phyloP scores from a whole-genome alignment of 1,140 invertebrate species.

The Andrena cerasifolii region DNA sequence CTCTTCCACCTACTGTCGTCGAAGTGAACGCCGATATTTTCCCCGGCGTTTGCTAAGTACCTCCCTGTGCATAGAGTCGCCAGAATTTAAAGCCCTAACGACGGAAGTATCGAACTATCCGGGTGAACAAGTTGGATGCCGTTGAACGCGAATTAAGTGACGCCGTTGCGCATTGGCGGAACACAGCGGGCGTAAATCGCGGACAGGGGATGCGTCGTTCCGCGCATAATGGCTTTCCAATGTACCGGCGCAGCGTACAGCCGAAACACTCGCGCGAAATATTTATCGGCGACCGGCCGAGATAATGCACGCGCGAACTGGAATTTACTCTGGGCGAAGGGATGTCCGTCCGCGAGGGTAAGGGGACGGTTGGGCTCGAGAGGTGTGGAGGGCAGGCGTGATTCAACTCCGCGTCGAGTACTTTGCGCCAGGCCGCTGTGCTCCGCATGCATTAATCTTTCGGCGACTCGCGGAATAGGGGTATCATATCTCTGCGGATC shows the following conservation, averaged over 20 bases:
- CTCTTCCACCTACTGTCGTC: too few species aligned
- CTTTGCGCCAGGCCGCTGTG: neutral
- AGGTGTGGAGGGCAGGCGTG: neutral
- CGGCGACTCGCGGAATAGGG: neutral
- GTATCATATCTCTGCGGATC: neutral
- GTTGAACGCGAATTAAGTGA: constrained; percentile 44
- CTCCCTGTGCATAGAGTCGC: neutral
- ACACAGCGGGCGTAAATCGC: constrained; percentile 49
- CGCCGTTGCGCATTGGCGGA: constrained; percentile 21
- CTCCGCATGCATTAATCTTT: constrained; percentile 3
- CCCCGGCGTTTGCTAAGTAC: neutral
- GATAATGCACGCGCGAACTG: constrained; percentile 68
- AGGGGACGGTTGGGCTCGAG: neutral
- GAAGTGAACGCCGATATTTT: neutral
- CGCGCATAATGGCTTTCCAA: constrained; percentile 78
- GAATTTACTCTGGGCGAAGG: constrained; percentile 58
- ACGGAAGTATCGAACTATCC: constrained; percentile 11
- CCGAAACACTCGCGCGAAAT: constrained; percentile 55
- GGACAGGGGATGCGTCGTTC: constrained; percentile 37
- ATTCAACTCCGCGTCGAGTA: neutral
- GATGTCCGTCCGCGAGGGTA: neutral
- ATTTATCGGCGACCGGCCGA: constrained; percentile 60
- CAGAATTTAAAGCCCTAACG: neutral
- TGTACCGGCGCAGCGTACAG: constrained; percentile 67
- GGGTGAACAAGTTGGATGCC: constrained; percentile 62